These are phyloP conservation scores for Setophaga coronata DNA, from an alignment of 2,113 vertebrate species.

Conservation along the genomic window DNA sequence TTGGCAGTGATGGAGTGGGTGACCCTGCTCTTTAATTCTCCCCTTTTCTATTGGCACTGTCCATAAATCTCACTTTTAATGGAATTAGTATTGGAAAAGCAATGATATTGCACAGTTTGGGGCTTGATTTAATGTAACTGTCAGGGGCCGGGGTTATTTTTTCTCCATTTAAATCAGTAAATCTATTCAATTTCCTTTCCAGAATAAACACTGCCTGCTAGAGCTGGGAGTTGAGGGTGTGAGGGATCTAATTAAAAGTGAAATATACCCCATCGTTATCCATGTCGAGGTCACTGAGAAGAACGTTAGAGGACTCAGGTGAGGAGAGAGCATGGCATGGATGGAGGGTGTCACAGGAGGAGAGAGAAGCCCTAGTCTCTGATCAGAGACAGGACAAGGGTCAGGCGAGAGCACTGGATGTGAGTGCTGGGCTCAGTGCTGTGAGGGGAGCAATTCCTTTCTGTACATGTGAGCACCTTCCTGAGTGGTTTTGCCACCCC, in stretches of 20 bases:
- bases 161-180: slow-evolving; percentile 69
- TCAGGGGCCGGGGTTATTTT: slow-evolving; percentile 55
- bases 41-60: slow-evolving; percentile 3
- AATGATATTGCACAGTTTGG: slow-evolving; percentile 60
- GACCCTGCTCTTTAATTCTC: slow-evolving; percentile 28
- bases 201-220: slow-evolving; percentile 81
- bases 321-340: background rate
- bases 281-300: slow-evolving; percentile 79
- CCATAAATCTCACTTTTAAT: slow-evolving; percentile 62
- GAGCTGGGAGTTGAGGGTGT: slow-evolving; percentile 73
- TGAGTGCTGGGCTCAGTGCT: background rate
- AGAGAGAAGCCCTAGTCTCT: background rate
- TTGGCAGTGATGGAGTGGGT: slow-evolving; percentile 6
- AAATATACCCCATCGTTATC: slow-evolving; percentile 81
- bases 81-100: slow-evolving; percentile 71
- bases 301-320: slow-evolving; percentile 78
- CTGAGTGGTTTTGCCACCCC: background rate
- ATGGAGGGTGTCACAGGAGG: accelerated
- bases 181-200: slow-evolving; percentile 60
- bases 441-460: background rate
- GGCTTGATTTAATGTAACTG: slow-evolving; percentile 65
- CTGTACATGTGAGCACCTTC: accelerated
- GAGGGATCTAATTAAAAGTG: slow-evolving; percentile 74
- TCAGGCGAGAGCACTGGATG: background rate
- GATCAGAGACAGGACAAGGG: background rate